Evolutionary conservation across 2,888 invertebrate genomes (phyloP), one percentile per base, ranked within the genome.

Genomic region (Dryococelus australis): DNA sequence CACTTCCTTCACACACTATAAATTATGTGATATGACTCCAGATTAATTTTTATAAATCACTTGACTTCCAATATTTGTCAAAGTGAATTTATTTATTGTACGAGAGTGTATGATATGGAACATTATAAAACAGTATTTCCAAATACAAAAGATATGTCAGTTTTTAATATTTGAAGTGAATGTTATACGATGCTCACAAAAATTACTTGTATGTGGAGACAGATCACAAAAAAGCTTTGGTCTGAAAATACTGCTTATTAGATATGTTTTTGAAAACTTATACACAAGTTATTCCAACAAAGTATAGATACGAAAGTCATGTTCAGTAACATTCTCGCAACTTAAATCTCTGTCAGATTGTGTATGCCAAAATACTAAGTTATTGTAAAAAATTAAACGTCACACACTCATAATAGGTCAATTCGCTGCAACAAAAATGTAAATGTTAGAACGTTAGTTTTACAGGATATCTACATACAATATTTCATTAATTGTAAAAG

Each of bases 81-180:
- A n/a, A 65, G 65, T 65, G 65, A 65, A 65, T 8, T 65, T 65
- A 9, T 28, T 28, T 83, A 83, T 83, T 83, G 83, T 83, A 83
- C 83, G 16, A 83, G 16, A 35, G 43, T 83, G 28, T 83, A 83
- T 83, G 83, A 83, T 83, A 83, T 83, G 83, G 43, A 83, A 28
- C 4, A 24, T 35, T 83, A 83, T 28, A 28, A 28, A 83, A 28
- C 26, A 27, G 26, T 83, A 83, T 83, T 83, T 35, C 26, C 43
- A 35, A 83, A 83, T 83, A 83, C 16, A 43, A 83, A 35, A 83
- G 83, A 83, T 83, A 83, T 83, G 83, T 83, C 24, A 2, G 65
- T n/a, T 83, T 35, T 28, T 83, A 16, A 83, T 83, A 35, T 35
- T 83, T 20, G 83, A 83, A 83, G 43, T 28, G 35, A 83, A 43